Evolutionary conservation across 2,888 invertebrate species (phyloP).

Genomic region (Venusia cambrica): DNA sequence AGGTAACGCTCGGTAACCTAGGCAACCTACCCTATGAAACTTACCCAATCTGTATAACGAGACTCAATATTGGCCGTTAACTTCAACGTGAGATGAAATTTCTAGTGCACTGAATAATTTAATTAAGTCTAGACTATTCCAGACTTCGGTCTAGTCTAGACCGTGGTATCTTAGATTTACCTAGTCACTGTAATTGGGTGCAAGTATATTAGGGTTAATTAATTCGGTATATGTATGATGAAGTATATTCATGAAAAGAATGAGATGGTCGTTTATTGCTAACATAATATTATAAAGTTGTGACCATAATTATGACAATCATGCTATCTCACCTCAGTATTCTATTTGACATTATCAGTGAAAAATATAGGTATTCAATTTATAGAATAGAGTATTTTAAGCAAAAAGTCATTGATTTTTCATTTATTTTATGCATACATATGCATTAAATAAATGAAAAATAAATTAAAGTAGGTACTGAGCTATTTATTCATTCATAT

Average conservation of each 20-base stretch:
- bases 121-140: constrained; percentile 25
- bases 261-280: background rate
- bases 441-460: too few relatives aligned
- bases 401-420: too few relatives aligned
- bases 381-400: too few relatives aligned
- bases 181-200: constrained; percentile 2
- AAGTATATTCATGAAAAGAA: background rate
- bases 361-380: too few relatives aligned
- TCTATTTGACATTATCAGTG: too few relatives aligned
- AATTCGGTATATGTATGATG: background rate
- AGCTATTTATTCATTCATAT: too few relatives aligned
- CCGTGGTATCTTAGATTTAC: constrained; percentile 9
- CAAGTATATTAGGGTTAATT: constrained; percentile 1
- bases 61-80: constrained; percentile 14
- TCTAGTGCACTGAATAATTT: constrained; percentile 20
- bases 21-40: constrained; percentile 5
- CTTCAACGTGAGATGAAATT: constrained; percentile 17
- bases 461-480: too few relatives aligned
- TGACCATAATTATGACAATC: too few relatives aligned
- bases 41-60: constrained; percentile 13
- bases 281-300: too few relatives aligned
- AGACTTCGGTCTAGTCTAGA: constrained; percentile 8
- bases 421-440: too few relatives aligned
- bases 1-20: background rate
- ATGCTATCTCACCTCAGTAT: too few relatives aligned